Base-by-base conservation (phyloP, 2,888 invertebrate species). In the Theristus sp. region DNA sequence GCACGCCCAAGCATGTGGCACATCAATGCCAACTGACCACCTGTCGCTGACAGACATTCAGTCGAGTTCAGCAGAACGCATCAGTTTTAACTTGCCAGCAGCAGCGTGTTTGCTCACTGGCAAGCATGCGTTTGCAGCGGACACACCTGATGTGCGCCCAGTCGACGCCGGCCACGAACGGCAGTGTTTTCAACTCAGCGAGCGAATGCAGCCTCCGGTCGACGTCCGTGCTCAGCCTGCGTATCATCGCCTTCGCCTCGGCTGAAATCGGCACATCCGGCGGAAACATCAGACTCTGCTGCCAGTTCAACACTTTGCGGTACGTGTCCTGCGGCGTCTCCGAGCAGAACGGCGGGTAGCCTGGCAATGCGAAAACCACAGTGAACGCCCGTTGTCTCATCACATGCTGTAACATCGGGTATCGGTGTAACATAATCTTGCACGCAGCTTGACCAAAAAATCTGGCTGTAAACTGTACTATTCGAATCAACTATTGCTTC, bases 341-440 rank as follows among this genome's bases (percentile, higher is more conserved):
- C 61, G 96, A 96, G 77, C 98, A 98, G 79, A 99, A 98, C 60
- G 98, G 98, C 64, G 98, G 98, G 77, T 96, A 99, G 27, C 98
- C 84, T 83, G 69, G 3, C 2, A 54, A 13, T n/a, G n/a, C n/a
- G n/a, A n/a, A n/a, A n/a, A n/a, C n/a, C n/a, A n/a, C n/a, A n/a
- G n/a, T n/a, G 52, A 46, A 46, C 46, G 46, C 46, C 46, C 13
- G 13, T 10, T 46, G 46, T 46, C 46, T 10, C 46, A 46, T 10
- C 46, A 22, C 10, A 46, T 46, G 22, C 22, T 17, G 22, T 46
- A 10, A 17, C 46, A 22, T 46, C 46, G 22, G 13, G 46, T 46
- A 17, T 46, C 22, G 46, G 22, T 46, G 22, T 46, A 10, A 46
- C 10, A 46, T 46, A 10, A n/a, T n/a, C n/a, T n/a, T n/a, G n/a